These are phyloP conservation scores for Albula goreensis DNA, from an alignment of 2,113 vertebrate genomes.

Conservation along the genomic window DNA sequence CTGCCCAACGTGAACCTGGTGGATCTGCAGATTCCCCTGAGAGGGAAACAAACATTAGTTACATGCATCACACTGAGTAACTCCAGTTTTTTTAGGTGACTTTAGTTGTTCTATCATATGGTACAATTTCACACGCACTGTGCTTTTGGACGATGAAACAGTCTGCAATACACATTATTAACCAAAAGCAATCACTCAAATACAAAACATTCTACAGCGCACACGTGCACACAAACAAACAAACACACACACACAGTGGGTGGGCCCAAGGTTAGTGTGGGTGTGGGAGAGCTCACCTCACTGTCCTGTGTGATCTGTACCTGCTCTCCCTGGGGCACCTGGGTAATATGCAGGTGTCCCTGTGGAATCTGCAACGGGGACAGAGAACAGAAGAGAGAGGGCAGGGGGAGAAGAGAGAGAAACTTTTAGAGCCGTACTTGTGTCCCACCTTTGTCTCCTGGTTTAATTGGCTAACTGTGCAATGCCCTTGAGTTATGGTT, in stretches of 20 bases:
- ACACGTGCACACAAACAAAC: not conserved
- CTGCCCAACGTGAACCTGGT: conserved; percentile 93
- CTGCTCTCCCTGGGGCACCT: conserved; percentile 97
- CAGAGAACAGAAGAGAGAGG: not conserved
- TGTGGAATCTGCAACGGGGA: conserved; percentile 79
- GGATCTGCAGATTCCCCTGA: conserved; percentile 96
- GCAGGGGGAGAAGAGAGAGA: conserved; percentile 38
- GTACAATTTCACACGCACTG: too few species aligned
- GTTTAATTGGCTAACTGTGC: too few species aligned
- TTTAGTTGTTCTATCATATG: too few species aligned
- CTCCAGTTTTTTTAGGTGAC: too few species aligned
- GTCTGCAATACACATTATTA: not conserved
- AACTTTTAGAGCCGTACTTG: conserved; percentile 42
- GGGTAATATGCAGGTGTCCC: conserved; percentile 96
- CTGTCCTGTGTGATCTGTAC: conserved; percentile 99
- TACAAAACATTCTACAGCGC: not conserved
- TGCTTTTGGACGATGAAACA: too few species aligned
- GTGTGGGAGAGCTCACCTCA: conserved; percentile 74
- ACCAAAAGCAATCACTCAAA: not conserved
- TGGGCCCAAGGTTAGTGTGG: too few species aligned
- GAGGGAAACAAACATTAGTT: conserved; percentile 37
- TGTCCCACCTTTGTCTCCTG: not conserved
- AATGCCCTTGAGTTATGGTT: too few species aligned
- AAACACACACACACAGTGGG: too few species aligned
- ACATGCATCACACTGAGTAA: too few species aligned